Evolutionary conservation across 2,888 invertebrate species (phyloP), one percentile per base, ranked within the genome.

Genomic region (Drosophila affinis): DNA sequence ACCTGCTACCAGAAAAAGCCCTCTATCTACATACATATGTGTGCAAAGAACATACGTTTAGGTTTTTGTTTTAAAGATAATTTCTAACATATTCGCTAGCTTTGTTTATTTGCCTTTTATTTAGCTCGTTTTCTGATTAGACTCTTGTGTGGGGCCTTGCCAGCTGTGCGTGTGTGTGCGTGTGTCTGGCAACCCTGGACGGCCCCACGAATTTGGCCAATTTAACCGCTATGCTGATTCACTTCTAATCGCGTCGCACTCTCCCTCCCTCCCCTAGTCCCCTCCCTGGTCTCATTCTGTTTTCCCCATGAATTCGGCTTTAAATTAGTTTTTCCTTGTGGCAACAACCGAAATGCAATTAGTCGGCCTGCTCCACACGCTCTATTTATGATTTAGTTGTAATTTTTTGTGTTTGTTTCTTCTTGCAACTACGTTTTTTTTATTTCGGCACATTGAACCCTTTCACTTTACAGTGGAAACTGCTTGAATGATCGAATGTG

Each of bases 401-500:
- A 56, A 49, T 45, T 64, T 44, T 34, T 44, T 44, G 9, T 9
- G 27, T 27, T 27, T 18, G 7, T 27, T 27, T 27, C 27, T 21
- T 47, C 56, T 57, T 60, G 45, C 48, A 29, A 46, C 59, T 9
- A 14, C 10, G 10, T 64, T 56, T 64, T 60, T 72, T 52, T 63
- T 29, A 21, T 44, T 51, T 55, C 14, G 63, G 86, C 68, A 53
- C 87, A 75, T 75, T 87, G 86, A 86, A 83, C 88, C 79, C 80
- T 72, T 87, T 79, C 75, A 85, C 61, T 63, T 71, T 61, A 55
- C 57, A 69, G 69, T 69, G 21, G 10, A 29, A 12, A 48, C 14
- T 69, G 17, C 29, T 9, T 9, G 0, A 29, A 29, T 29, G 1
- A 17, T 6, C 17, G 24, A 12, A 2, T 7, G 5, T 14, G 34